Base-by-base conservation (phyloP, 2,113 vertebrate species). In the Corythornis madagascariensis region DNA sequence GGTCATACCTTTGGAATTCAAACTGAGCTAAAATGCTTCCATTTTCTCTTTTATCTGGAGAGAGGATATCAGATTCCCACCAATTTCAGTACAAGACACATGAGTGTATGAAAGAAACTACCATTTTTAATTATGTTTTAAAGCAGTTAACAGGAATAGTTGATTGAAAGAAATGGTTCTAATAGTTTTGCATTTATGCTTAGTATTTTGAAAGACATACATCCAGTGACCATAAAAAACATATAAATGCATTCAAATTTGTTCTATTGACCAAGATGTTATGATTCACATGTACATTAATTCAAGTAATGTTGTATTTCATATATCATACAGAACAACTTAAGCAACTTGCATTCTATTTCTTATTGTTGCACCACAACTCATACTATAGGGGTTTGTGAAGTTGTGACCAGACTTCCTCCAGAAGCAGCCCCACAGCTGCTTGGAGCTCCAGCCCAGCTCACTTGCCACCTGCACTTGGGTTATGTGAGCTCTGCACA, bases 381-480 rank as follows among this genome's bases (percentile, higher is more conserved):
- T 70, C 29, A 33, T 50, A 33, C 11, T 35, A 24, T 3, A 59
- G 43, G 7, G 6, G 8, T 56, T n/a, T 2, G 8, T 45, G 72
- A 52, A 64, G 19, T 5, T 6, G 8, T 28, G 77, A 65, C 33
- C 72, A 47, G 33, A 55, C 24, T 38, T 83, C 52, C 28, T 83
- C 77, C 84, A 80, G 81, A 91, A 83, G 55, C 33, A 83, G 24
- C 4, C 25, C 21, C 28, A 60, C 16, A 1, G 2, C 13, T 1
- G 0, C 2, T 1, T 14, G 18, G 48, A 45, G 26, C 4, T 83
- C 38, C 67, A 80, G 40, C 48, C 18, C 72, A 55, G 40, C 16
- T 52, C 11, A 0, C n/a, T 85, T n/a, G 11, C 35, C 45, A 43
- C 21, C 55, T 0, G 0, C 14, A 10, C n/a, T 29, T 43, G 50